Evolutionary conservation across 2,113 vertebrate species (phyloP).

Genomic region (Prochilodus magdalenae): DNA sequence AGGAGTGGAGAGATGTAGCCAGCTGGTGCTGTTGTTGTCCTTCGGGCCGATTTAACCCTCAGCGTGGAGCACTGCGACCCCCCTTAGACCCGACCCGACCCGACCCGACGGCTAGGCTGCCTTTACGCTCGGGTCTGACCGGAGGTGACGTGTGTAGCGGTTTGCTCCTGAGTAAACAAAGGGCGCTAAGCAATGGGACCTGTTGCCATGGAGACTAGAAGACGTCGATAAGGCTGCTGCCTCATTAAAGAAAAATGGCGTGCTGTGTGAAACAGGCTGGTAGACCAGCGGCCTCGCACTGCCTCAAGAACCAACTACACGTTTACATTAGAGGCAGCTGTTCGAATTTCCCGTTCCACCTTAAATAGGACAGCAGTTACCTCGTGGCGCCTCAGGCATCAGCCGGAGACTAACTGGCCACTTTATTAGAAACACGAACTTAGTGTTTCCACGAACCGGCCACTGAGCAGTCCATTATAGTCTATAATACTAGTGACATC

Average conservation of each 20-base stretch:
- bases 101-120: no score
- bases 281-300: not conserved
- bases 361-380: no score
- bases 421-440: no score
- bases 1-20: not conserved
- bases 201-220: slow-evolving; percentile 65
- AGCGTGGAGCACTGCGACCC: not conserved
- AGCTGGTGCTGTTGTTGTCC: not conserved
- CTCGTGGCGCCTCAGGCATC: no score
- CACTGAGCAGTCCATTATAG: no score
- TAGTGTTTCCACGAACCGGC: no score
- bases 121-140: not conserved
- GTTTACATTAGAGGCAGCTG: not conserved
- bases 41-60: not conserved
- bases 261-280: not conserved
- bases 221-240: slow-evolving; percentile 33
- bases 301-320: not conserved
- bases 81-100: not conserved
- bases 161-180: not conserved
- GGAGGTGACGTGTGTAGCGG: no score
- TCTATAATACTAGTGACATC: no score
- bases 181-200: slow-evolving; percentile 47
- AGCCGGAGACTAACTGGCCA: no score
- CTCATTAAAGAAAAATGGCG: slow-evolving; percentile 31
- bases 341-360: no score